Conservation (phyloP, 2,797 vertebrate species). For the Vireo griseus region DNA sequence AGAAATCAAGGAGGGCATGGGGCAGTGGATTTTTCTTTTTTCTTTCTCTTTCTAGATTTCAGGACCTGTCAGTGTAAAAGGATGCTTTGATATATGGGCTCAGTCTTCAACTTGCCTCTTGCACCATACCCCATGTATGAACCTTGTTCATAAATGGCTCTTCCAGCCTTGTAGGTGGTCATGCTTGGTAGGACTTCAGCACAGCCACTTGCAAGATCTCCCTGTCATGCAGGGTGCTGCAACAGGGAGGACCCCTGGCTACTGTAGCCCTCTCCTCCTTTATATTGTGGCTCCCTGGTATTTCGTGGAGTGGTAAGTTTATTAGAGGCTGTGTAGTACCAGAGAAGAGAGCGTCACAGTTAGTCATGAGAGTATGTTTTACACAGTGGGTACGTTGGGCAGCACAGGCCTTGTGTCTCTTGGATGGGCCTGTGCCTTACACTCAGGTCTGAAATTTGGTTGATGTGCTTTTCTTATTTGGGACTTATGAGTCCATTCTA, state of each 20-base stretch:
- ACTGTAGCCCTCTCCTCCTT: not conserved
- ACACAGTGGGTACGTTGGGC: not conserved
- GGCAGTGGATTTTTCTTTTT: not conserved
- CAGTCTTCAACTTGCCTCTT: not conserved
- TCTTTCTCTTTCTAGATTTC: not conserved
- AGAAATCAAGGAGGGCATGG: not conserved
- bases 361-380: not conserved
- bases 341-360: not conserved
- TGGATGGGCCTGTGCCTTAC: not conserved
- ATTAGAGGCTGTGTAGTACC: not conserved
- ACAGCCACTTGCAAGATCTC: not conserved
- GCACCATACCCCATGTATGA: rapidly evolving
- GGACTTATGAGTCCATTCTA: not conserved
- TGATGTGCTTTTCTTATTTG: not conserved
- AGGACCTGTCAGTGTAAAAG: not conserved
- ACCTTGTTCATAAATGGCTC: not conserved
- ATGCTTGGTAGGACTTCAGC: not conserved
- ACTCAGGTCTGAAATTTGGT: not conserved
- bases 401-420: rapidly evolving
- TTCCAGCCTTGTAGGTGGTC: not conserved
- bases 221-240: not conserved
- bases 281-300: not conserved
- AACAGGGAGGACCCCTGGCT: not conserved
- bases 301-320: not conserved
- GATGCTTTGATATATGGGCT: not conserved